Conservation (phyloP, 2,797 vertebrate genomes). For the Adrianichthys oophorus region DNA sequence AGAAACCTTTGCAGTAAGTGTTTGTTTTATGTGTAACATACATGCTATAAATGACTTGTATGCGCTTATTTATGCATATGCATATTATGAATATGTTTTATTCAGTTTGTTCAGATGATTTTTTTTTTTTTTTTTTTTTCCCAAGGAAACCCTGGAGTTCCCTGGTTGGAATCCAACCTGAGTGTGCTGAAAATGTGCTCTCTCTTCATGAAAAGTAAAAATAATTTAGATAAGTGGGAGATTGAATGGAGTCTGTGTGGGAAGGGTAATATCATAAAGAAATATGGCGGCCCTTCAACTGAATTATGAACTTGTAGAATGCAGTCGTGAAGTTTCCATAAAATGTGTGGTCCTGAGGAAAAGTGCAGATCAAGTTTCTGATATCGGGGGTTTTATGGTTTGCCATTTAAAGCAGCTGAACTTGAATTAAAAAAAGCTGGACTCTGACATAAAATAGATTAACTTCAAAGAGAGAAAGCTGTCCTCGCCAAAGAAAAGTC, state of each 20-base stretch:
- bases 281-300: background rate
- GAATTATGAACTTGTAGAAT: background rate
- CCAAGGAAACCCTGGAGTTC: too few relatives aligned
- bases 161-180: too few relatives aligned
- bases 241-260: background rate
- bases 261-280: background rate
- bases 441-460: background rate
- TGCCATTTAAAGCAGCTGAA: background rate
- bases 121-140: too few relatives aligned
- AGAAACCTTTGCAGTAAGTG: too few relatives aligned
- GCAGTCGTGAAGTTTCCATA: too few relatives aligned
- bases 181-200: too few relatives aligned
- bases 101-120: too few relatives aligned
- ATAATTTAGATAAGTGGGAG: background rate
- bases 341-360: background rate
- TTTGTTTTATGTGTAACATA: too few relatives aligned
- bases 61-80: background rate
- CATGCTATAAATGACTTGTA: background rate
- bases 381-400: background rate
- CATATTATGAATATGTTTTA: too few relatives aligned
- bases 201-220: background rate
- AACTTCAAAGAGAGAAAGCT: background rate
- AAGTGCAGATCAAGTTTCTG: background rate
- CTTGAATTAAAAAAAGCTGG: background rate
- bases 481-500: too few relatives aligned